These are phyloP conservation scores for Acromyrmex heyeri DNA, from an alignment of 1,140 invertebrate genomes.

Conservation along the genomic window DNA sequence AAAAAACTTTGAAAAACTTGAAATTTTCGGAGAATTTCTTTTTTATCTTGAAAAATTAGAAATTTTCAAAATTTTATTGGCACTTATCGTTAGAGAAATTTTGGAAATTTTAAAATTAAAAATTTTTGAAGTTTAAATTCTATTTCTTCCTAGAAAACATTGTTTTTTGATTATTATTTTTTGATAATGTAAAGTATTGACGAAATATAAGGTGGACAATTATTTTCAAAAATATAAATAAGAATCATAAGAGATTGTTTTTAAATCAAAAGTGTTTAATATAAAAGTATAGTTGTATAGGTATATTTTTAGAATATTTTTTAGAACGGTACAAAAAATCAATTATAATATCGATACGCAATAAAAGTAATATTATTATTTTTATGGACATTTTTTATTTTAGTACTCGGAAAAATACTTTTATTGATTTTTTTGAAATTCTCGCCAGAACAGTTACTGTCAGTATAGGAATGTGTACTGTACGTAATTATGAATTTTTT, in stretches of 20 bases:
- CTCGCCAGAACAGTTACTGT: background rate
- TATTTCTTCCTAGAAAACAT: too few relatives aligned
- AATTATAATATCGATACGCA: background rate
- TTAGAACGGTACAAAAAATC: background rate
- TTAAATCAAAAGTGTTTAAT: background rate
- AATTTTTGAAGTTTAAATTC: too few relatives aligned
- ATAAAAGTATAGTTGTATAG: background rate
- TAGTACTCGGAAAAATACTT: background rate
- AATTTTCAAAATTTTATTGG: too few relatives aligned
- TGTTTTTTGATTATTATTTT: too few relatives aligned
- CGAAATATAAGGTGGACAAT: background rate
- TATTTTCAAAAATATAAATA: background rate
- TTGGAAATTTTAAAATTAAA: too few relatives aligned
- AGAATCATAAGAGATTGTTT: background rate
- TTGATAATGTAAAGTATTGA: too few relatives aligned
- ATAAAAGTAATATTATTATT: background rate
- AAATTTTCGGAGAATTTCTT: too few relatives aligned
- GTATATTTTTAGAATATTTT: background rate
- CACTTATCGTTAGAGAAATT: too few relatives aligned
- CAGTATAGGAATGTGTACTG: background rate
- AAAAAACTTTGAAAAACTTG: too few relatives aligned
- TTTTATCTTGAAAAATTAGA: too few relatives aligned
- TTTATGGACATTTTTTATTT: background rate
- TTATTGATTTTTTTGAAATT: background rate
- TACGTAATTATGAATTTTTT: constrained; percentile 30